Evolutionary conservation across 2,797 vertebrate species (phyloP).

Genomic region (Melopsittacus undulatus): DNA sequence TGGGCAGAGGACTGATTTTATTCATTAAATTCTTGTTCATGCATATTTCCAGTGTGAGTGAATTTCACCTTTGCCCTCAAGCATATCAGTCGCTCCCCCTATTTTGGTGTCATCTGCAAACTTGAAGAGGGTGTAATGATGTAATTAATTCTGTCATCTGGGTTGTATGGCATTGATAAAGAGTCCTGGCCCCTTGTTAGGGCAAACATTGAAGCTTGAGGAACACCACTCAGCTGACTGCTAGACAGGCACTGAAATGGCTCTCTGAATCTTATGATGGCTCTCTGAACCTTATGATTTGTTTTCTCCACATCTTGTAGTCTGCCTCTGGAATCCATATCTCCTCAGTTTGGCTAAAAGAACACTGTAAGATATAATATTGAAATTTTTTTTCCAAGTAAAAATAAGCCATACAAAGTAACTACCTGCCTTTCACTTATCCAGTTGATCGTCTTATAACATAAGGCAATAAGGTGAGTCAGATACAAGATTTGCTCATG

Average conservation of each 20-base stretch:
- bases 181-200: neutral
- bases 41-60: neutral
- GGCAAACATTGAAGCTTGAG: neutral
- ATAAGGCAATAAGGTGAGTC: neutral
- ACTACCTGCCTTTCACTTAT: neutral
- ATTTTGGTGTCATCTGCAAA: neutral
- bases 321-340: neutral
- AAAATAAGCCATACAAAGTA: neutral
- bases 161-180: neutral
- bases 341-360: neutral
- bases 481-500: neutral
- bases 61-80: neutral
- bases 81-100: neutral
- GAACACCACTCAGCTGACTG: neutral
- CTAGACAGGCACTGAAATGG: neutral
- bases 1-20: neutral
- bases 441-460: neutral
- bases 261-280: neutral
- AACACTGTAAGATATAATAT: neutral
- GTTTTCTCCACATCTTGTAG: neutral
- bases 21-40: neutral
- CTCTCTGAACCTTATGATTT: neutral
- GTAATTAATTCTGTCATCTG: neutral
- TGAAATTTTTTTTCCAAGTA: neutral
- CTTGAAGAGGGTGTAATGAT: neutral